Evolutionary conservation across 2,888 invertebrate species (phyloP).

Genomic region (Plutella xylostella): DNA sequence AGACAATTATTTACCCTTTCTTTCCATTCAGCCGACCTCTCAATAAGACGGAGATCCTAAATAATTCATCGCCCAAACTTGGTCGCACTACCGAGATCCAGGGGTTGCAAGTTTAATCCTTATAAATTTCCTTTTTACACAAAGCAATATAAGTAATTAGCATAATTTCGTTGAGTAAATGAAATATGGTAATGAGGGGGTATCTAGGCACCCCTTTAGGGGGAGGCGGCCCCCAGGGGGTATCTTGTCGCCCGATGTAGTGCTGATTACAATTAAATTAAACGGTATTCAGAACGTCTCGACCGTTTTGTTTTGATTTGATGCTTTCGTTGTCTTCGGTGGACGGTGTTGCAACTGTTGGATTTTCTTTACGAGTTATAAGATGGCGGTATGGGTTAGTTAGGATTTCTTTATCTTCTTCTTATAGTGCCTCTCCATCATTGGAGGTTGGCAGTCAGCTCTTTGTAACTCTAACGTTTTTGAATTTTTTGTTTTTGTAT

Average conservation of each 20-base stretch:
- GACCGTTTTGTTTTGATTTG: constrained; percentile 61
- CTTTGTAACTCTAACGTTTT: too few relatives aligned
- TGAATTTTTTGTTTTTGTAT: too few relatives aligned
- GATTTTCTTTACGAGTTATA: too few relatives aligned
- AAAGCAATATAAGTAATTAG: constrained; percentile 72
- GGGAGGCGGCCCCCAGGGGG: constrained; percentile 29
- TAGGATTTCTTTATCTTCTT: too few relatives aligned
- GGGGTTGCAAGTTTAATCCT: constrained; percentile 65
- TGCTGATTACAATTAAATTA: constrained; percentile 68
- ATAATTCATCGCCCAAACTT: constrained; percentile 30
- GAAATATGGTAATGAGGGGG: constrained; percentile 70
- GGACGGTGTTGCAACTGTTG: too few relatives aligned
- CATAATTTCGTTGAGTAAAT: constrained; percentile 72
- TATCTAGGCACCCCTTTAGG: constrained; percentile 53
- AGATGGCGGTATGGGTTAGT: too few relatives aligned
- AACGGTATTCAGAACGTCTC: constrained; percentile 42
- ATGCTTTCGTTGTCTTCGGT: too few relatives aligned
- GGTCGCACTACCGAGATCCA: constrained; percentile 3
- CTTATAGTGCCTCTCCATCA: too few relatives aligned
- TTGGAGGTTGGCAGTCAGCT: too few relatives aligned
- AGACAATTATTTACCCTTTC: too few relatives aligned
- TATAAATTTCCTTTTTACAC: constrained; percentile 72
- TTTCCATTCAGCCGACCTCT: neutral
- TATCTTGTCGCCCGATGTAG: constrained; percentile 65
- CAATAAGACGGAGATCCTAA: constrained; percentile 32